A percentile compares a stretch with the other conserved stretches of the same genome.
Evolutionary conservation across 2,888 invertebrate species (phyloP).

Genomic region (Apodemia duryi): DNA sequence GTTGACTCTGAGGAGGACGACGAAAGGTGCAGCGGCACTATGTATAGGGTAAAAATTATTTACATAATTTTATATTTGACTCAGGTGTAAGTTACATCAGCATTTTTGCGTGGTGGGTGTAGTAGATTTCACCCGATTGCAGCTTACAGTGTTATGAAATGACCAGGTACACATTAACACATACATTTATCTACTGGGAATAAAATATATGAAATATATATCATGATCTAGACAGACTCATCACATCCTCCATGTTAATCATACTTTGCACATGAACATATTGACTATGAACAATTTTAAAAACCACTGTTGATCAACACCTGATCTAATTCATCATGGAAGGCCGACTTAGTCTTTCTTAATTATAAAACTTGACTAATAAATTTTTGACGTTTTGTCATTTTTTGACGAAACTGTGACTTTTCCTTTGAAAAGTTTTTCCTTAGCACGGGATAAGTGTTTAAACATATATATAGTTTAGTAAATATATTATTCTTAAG

Average conservation of each 20-base stretch:
- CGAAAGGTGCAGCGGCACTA: conserved; percentile 79
- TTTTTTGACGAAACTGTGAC: too few relatives aligned
- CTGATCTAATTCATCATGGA: too few relatives aligned
- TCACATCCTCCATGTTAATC: neutral
- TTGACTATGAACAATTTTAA: neutral
- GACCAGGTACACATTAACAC: neutral
- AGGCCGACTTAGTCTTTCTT: too few relatives aligned
- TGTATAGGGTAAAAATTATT: conserved; percentile 59
- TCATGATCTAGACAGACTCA: neutral
- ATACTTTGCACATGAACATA: neutral
- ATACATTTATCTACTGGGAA: neutral
- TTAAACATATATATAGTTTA: too few relatives aligned
- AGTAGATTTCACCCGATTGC: neutral
- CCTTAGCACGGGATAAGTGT: too few relatives aligned
- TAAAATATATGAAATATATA: neutral
- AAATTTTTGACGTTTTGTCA: too few relatives aligned
- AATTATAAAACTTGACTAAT: too few relatives aligned
- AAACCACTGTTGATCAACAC: too few relatives aligned
- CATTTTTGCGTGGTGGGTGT: neutral
- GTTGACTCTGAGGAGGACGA: conserved; percentile 90
- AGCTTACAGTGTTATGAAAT: too few relatives aligned
- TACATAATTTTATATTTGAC: neutral
- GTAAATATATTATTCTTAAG: too few relatives aligned
- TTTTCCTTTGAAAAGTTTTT: too few relatives aligned
- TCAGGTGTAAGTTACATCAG: neutral